Base-by-base conservation (phyloP, 1,140 invertebrate species). In the Zaprionus inermis region DNA sequence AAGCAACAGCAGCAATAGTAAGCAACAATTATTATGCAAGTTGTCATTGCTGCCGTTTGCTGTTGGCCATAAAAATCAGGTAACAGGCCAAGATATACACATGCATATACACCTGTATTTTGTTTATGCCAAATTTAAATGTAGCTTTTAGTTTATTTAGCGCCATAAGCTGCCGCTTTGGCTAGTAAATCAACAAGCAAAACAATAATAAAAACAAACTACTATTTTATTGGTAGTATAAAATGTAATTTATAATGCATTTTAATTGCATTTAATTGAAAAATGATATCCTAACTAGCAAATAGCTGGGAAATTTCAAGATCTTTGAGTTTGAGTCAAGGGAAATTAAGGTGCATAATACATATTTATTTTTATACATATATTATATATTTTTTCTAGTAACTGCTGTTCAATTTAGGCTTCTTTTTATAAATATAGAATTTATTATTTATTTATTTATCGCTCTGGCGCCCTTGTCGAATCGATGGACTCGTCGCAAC, bases 1-100 rank as follows among this genome's bases (percentile, higher is more conserved):
- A 24, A 24, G 36, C 14, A 38, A 14, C 38, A 38, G 7, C 64
- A 57, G 56, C 56, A 46, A 46, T n/a, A n/a, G n/a, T n/a, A 54
- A 44, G 28, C 63, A 83, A 83, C 80, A 83, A 83, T 83, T 82
- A 83, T 88, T 88, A 88, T 88, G 83, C 81, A 88, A 88, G 83
- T 69, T 68, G 72, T 56, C 72, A 83, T 65, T 72, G 81, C 71
- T 65, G 65, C 64, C 51, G 36, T 60, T 52, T 61, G 41, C 34
- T 60, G 46, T 60, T 59, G 28, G 55, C 58, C 52, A 66, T 75
- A 64, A 71, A 71, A 71, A 76, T 64, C 65, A 59, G 75, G 76
- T 78, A 82, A 72, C 79, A 73, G 76, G 71, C 66, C 81, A 76
- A 76, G 75, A 81, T 65, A 69, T 67, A 44, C 38, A 38, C 36